These are phyloP conservation scores for Gymnogyps californianus DNA, from an alignment of 2,113 vertebrate genomes.

Conservation along the genomic window DNA sequence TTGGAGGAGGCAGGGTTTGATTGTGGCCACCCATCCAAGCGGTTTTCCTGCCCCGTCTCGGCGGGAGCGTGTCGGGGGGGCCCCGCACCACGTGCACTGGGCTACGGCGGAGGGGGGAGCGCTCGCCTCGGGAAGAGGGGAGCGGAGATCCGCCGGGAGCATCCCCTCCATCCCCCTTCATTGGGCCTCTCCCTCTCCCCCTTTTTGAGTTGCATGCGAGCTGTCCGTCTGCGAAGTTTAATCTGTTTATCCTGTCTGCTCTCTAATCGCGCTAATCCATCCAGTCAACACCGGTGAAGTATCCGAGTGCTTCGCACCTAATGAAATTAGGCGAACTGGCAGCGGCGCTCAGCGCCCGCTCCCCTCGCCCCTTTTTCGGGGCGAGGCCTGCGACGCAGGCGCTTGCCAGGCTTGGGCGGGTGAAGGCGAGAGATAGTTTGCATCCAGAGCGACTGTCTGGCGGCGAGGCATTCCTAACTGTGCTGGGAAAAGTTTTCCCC, in stretches of 20 bases:
- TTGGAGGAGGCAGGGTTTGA: neutral
- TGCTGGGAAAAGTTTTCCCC: neutral
- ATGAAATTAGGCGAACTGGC: neutral
- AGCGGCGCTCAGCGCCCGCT: rapidly evolving
- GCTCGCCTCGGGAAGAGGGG: rapidly evolving
- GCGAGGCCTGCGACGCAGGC: neutral
- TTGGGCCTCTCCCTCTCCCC: neutral
- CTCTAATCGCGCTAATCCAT: conserved; percentile 2
- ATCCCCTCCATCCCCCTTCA: neutral
- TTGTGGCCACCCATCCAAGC: neutral
- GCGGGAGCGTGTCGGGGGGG: neutral
- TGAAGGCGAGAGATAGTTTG: neutral
- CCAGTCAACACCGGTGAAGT: neutral
- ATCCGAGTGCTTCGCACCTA: neutral
- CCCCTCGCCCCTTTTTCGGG: neutral
- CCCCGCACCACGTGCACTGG: no score
- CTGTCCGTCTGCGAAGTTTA: neutral
- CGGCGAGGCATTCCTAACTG: neutral
- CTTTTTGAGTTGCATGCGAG: neutral
- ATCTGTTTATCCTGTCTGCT: conserved; percentile 33
- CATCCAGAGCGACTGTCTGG: rapidly evolving
- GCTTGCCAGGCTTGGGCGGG: neutral
- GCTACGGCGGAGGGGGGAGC: neutral
- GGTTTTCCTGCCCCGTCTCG: neutral
- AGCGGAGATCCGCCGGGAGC: rapidly evolving